Evolutionary conservation across 2,888 invertebrate species (phyloP).

Genomic region (Agrochola lota): DNA sequence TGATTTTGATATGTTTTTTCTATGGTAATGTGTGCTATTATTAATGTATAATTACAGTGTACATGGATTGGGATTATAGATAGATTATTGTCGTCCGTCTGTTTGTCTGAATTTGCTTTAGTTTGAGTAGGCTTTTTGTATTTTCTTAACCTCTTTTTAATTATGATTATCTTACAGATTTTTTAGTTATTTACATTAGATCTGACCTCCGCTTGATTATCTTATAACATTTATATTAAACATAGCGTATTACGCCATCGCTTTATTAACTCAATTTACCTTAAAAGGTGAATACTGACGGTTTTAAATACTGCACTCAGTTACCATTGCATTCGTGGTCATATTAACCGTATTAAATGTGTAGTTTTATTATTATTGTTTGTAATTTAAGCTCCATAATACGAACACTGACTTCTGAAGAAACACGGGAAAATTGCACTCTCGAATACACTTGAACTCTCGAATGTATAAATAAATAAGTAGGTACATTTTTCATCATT

Average conservation of each 20-base stretch:
- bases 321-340: constrained; percentile 19
- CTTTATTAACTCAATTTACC: constrained; percentile 36
- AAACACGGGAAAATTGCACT: constrained; percentile 24
- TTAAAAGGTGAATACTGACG: constrained; percentile 25
- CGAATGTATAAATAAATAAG: constrained; percentile 7
- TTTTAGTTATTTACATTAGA: background rate
- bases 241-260: constrained; percentile 15
- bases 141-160: background rate
- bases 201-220: background rate
- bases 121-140: background rate
- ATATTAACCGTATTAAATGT: constrained; percentile 63
- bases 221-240: background rate
- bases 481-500: background rate
- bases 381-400: constrained; percentile 60
- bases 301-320: constrained; percentile 26
- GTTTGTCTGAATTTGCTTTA: background rate
- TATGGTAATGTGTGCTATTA: constrained; percentile 28
- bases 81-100: background rate
- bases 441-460: background rate
- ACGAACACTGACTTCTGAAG: constrained; percentile 52
- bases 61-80: background rate
- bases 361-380: constrained; percentile 66
- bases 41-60: constrained; percentile 8
- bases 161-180: background rate
- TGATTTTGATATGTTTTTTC: constrained; percentile 57